These are phyloP conservation scores for Agelas oroides DNA, from an alignment of 37 sponge, comb jelly and placozoan genomes.

Conservation along the genomic window DNA sequence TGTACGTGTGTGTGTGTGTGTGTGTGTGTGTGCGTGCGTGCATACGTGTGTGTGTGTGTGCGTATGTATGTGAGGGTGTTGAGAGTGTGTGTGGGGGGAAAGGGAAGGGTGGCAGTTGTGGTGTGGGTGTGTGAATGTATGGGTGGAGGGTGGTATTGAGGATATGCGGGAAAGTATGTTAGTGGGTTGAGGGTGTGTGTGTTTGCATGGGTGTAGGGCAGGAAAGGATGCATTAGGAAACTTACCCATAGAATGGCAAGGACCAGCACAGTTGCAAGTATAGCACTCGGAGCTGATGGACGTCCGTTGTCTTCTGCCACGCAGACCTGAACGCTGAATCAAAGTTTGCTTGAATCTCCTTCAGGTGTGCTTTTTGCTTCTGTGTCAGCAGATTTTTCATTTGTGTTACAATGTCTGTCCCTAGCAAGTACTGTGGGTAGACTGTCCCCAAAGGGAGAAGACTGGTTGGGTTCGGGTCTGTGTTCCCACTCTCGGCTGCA, in stretches of 20 bases:
- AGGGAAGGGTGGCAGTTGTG: no score
- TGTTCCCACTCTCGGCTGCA: neutral
- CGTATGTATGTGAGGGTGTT: no score
- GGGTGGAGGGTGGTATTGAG: no score
- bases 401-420: neutral
- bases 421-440: constrained; percentile 26
- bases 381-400: constrained; percentile 13
- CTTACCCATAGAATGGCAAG: constrained; percentile 80
- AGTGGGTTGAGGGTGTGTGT: neutral
- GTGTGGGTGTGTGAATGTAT: constrained; percentile 2
- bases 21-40: neutral
- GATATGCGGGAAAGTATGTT: no score
- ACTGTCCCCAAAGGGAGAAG: neutral
- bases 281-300: constrained; percentile 51
- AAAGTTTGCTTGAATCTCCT: constrained; percentile 6
- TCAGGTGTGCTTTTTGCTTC: neutral
- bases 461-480: neutral
- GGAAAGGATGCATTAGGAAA: neutral
- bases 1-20: neutral
- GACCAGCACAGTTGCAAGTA: constrained; percentile 82
- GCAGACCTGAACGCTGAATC: constrained; percentile 3
- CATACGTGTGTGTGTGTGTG: neutral
- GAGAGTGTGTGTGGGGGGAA: no score
- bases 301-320: constrained; percentile 6
- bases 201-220: neutral